Base-by-base conservation (phyloP, 2,888 invertebrate genomes). In the Euproctis similis region DNA sequence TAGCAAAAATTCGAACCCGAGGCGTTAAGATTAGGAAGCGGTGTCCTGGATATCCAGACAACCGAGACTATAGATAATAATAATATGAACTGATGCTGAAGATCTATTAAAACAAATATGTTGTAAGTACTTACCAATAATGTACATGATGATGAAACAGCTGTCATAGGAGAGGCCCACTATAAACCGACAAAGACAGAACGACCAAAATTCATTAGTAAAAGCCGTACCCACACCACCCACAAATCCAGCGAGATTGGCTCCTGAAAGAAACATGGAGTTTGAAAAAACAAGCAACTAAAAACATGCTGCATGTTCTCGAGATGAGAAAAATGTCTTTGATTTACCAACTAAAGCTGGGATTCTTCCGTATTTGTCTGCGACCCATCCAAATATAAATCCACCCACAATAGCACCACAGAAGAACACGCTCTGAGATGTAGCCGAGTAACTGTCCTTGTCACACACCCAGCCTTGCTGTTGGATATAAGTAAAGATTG, bases 101-200 rank as follows among this genome's bases (percentile, higher is more conserved):
- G n/a, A n/a, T n/a, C n/a, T n/a, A n/a, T n/a, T n/a, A n/a, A n/a
- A n/a, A 5, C 4, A 16, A 8, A 11, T 11, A n/a, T n/a, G n/a
- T n/a, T n/a, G n/a, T n/a, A n/a, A n/a, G n/a, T n/a, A 28, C 89
- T 89, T 73, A 95, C 95, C 94, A 44, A 95, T 80, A 63, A 95
- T 95, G 53, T 95, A 95, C 93, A 95, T 95, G 89, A 95, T 93
- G 27, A 94, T 91, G 61, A 94, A 95, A 61, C 93, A 94, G 71
- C 94, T 95, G 67, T 95, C 95, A 57, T 94, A 95, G 2, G 94
- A 94, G 66, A 95, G 86, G 2, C 95, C 95, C 2, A 94, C 92
- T 28, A 95, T 82, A 71, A 96, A 95, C n/a, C 95, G 85, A 65
- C 94, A 93, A 0, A 91, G 53, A 28, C 92, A 90, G 71, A 95